These are phyloP conservation scores for Psammodynastes pulverulentus DNA, from an alignment of 2,113 vertebrate species.

Conservation along the genomic window DNA sequence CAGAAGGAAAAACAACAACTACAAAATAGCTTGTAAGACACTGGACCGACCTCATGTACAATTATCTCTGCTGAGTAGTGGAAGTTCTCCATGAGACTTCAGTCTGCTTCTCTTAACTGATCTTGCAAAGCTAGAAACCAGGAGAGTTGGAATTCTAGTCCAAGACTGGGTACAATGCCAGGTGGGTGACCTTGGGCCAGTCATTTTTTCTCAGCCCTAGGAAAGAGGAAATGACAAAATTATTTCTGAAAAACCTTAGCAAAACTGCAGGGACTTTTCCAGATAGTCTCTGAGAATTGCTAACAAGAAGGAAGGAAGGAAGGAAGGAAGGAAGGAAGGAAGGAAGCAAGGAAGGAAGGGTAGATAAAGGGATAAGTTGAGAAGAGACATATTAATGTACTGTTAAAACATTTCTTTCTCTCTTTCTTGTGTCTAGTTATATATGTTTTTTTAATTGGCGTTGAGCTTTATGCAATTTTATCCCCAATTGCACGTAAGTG, in stretches of 20 bases:
- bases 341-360: background rate
- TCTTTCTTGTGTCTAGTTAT: background rate
- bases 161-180: background rate
- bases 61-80: background rate
- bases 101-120: background rate
- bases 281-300: background rate
- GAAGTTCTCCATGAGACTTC: background rate
- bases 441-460: background rate
- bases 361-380: background rate
- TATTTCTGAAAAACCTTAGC: background rate
- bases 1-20: background rate
- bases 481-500: background rate
- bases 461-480: background rate
- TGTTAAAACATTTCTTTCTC: background rate
- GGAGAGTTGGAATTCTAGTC: background rate
- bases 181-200: background rate
- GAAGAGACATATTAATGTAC: background rate
- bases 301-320: background rate
- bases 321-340: background rate
- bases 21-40: background rate
- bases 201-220: background rate
- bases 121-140: background rate
- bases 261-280: background rate
- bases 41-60: background rate
- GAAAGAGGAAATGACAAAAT: background rate